Evolutionary conservation across 2,888 invertebrate genomes (phyloP), one percentile per base, ranked within the genome.

Genomic region (Eumerus sabulonum): DNA sequence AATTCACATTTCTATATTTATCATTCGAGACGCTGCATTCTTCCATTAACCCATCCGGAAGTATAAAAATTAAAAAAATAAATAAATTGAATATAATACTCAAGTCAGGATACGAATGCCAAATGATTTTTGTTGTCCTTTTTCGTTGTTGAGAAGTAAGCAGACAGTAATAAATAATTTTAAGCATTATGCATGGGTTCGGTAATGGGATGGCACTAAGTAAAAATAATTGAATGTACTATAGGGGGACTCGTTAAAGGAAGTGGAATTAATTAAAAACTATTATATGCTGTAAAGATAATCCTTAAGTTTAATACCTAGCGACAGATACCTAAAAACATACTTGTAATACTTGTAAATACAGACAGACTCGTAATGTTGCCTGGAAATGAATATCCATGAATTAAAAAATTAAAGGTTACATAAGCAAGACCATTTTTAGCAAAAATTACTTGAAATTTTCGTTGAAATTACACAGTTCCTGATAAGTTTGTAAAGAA

Each of bases 31-130:
- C 42, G 54, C 59, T 64, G 14, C 64, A 64, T 68, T 68, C 74
- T 64, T 70, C 79, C 74, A 79, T 60, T 74, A 56, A 64, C 13
- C 51, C 45, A 45, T 38, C 50, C 19, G 9, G 9, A 12, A 19
- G 19, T 7, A 17, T 64, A 71, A 36, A 17, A 53, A 19, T 12
- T 19, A 56, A 51, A 44, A 4, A 27, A n/a, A n/a, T n/a, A n/a
- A n/a, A n/a, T n/a, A n/a, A n/a, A n/a, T n/a, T n/a, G n/a, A 27
- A 4, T 4, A 27, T 27, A 63, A 53, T 12, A 48, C 72, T 57
- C 54, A 74, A 64, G 64, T 73, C 74, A 64, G 50, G 64, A 70
- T 70, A 12, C 79, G 74, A 74, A 79, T 79, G 74, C 74, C 74
- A 79, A 76, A 71, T 54, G 53, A 27, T 27, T 27, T 27, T 27